Conservation (phyloP, 2,113 vertebrate species). For the Phocoena sinus region DNA sequence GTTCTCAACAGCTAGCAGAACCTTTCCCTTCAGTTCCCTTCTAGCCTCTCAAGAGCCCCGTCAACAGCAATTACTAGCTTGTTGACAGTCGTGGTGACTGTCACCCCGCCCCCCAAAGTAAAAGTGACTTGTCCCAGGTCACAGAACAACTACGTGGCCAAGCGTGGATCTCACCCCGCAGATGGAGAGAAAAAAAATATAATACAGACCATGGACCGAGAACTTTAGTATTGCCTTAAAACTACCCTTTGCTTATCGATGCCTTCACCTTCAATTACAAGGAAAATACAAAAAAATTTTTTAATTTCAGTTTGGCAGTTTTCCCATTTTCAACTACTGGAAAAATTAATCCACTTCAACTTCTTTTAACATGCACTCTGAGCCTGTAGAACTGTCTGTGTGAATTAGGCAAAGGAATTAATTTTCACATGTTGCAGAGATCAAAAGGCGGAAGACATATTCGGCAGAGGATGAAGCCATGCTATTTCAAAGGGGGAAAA, state of each 20-base stretch:
- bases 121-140: background rate
- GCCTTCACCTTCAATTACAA: background rate
- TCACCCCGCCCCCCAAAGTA: background rate
- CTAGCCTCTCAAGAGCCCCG: background rate
- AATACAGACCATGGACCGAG: background rate
- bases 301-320: background rate
- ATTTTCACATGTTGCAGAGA: conserved; percentile 39
- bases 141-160: background rate
- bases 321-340: background rate
- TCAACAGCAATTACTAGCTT: background rate
- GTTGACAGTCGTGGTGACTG: background rate
- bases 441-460: background rate
- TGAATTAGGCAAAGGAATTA: conserved; percentile 8
- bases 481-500: background rate
- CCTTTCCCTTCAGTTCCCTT: background rate
- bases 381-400: background rate
- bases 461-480: background rate
- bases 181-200: background rate
- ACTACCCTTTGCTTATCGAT: background rate
- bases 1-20: background rate
- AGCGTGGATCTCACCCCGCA: background rate
- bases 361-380: background rate
- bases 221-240: background rate
- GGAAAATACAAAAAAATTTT: background rate
- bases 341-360: background rate